Evolutionary conservation across 2,888 invertebrate genomes (phyloP), one percentile per base, ranked within the genome.

Genomic region (Sarcophaga subvicina): DNA sequence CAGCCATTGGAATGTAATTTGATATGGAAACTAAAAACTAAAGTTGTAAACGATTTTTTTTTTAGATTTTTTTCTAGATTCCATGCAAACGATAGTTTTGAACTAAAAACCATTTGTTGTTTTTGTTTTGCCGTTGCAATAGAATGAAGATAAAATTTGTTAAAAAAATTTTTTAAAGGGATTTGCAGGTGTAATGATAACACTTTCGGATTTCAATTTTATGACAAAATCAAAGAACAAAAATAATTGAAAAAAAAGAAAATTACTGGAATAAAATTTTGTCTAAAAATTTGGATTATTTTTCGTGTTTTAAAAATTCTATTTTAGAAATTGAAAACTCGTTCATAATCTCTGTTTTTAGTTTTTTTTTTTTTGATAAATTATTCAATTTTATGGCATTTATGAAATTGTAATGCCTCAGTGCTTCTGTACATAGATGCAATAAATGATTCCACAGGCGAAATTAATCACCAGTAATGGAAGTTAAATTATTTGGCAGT

Each of bases 161-260:
- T 71, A 22, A 84, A 76, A 84, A 10, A 37, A 2, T 37, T 62
- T 76, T 79, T 80, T 80, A 80, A 84, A 72, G 62, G 66, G 84
- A 87, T 84, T 84, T 84, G 87, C 84, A 84, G 87, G 87, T 87
- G 84, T 78, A 84, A 66, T 79, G 83, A 84, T 81, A 83, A 83
- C 70, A 78, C 54, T 83, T 83, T 73, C 25, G 77, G 10, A 77
- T 67, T 75, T 67, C 64, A 20, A 70, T 73, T 77, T 71, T 62
- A 49, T 77, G 10, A 60, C 11, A 67, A 67, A 64, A 25, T 6
- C 10, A n/a, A 20, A 10, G 0, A 59, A 17, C 59, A 3, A 22
- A 25, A 63, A 22, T 37, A 27, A 66, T 47, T 45, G 12, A 66
- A 70, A 69, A 60, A 67, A 27, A 45, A 1, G 22, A 73, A 59